These are phyloP conservation scores for Brachyalestes nurse DNA, from an alignment of 2,797 vertebrate species.

Conservation along the genomic window DNA sequence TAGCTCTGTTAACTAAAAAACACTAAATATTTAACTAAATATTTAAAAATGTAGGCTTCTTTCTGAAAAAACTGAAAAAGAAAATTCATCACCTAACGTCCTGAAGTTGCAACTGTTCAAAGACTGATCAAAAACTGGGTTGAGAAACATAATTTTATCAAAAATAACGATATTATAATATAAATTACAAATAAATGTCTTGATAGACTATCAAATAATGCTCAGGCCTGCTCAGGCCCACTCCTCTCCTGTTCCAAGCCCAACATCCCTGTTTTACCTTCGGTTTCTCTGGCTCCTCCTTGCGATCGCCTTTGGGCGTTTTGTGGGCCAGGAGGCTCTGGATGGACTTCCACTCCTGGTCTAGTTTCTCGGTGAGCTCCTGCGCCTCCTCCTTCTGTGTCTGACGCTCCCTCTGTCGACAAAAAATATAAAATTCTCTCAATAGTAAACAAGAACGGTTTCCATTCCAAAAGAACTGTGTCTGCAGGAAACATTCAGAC, in stretches of 20 bases:
- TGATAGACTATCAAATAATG: no score
- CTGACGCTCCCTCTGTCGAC: slow-evolving; percentile 87
- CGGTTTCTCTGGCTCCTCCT: slow-evolving; percentile 76
- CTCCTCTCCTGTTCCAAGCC: not conserved
- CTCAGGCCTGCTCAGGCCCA: not conserved
- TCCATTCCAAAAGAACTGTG: no score
- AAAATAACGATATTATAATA: no score
- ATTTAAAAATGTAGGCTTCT: no score
- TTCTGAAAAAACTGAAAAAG: no score
- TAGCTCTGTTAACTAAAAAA: no score
- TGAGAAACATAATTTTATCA: no score
- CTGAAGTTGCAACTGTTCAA: no score
- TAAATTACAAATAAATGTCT: no score
- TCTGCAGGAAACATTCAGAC: no score
- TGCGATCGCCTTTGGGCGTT: slow-evolving; percentile 73
- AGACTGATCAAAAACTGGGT: not conserved
- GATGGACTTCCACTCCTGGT: slow-evolving; percentile 93
- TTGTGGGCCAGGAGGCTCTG: slow-evolving; percentile 85
- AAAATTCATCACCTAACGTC: not conserved
- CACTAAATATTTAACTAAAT: no score
- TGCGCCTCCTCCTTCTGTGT: slow-evolving; percentile 86
- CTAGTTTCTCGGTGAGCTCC: slow-evolving; percentile 93
- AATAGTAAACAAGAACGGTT: no score
- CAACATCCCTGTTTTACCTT: slow-evolving; percentile 74
- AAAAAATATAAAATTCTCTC: not conserved